phyloP scores from a whole-genome alignment of 2,797 vertebrate genomes.

The Ctenosaura bakeri region DNA sequence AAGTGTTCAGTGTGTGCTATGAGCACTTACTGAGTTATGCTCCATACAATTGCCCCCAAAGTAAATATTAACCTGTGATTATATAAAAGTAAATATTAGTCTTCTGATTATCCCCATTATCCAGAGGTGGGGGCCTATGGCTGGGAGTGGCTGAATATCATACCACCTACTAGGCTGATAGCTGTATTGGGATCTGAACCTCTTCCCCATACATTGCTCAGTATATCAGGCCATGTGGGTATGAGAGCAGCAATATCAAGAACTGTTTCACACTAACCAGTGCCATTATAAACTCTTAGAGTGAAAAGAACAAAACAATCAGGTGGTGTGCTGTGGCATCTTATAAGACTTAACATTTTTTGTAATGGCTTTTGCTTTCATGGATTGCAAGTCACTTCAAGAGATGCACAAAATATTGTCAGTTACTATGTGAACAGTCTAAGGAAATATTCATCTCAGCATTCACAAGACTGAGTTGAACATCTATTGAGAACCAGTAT shows the following conservation, averaged over 20 bases:
- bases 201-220: background rate
- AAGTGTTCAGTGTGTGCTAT: background rate
- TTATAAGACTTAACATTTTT: background rate
- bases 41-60: background rate
- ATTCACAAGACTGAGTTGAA: background rate
- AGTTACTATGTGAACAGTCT: background rate
- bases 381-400: background rate
- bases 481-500: slow-evolving; percentile 5
- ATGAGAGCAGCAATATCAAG: background rate
- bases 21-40: background rate
- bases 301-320: background rate
- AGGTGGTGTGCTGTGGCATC: background rate
- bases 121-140: too few species aligned
- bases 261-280: background rate
- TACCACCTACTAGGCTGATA: background rate
- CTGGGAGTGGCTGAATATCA: background rate
- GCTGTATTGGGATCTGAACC: background rate
- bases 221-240: background rate
- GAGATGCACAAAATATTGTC: background rate
- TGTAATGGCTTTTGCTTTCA: background rate
- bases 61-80: background rate
- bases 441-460: background rate
- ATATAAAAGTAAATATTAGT: background rate
- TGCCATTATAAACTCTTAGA: background rate
- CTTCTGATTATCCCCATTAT: background rate